Base-by-base conservation (phyloP, 2,888 invertebrate species). In the Molorchus minor region DNA sequence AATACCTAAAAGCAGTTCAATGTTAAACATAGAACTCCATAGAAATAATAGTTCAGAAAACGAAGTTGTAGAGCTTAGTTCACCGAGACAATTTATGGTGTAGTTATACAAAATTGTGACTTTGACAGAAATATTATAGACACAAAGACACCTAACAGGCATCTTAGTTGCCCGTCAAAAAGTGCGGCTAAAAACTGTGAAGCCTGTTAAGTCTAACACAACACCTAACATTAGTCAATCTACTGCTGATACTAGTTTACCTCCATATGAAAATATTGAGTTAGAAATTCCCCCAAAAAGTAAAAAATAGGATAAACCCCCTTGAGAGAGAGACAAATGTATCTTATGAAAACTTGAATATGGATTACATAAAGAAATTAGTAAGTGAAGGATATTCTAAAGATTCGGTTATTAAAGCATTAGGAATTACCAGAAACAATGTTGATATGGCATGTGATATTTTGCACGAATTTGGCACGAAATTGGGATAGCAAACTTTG, bases 341-440 rank as follows among this genome's bases (percentile, higher is more conserved):
- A 19, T 82, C 86, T 41, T 95, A 95, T 75, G 94, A 94, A 81
- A 95, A 95, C 75, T 87, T 95, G 41, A 94, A 94, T 79, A 87
- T 94, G 82, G 94, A 94, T 78, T 92, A 95, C 80, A 94, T 97
- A 60, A 90, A 93, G 15, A 88, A 91, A 64, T 83, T 97, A 61
- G 93, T 95, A 43, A 89, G 88, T 56, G 95, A 96, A 74, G 97
- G 96, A 0, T 96, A 94, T 77, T 89, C 94, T 1, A 91, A 93
- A 74, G 93, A 95, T 75, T 92, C 93, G 44, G 96, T 96, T 2
- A 92, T 96, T 45, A 87, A 95, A 68, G 96, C 96, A 2, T 84
- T 97, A 70, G 93, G 94, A 61, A 96, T 97, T 73, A 93, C 96
- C 1, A 86, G 94, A 58, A 97, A 96, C 82, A 94, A 97, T 80